A percentile compares a stretch with the other conserved stretches of the same genome.
Evolutionary conservation across 2,113 vertebrate species (phyloP).

Genomic region (Mixornis gularis): DNA sequence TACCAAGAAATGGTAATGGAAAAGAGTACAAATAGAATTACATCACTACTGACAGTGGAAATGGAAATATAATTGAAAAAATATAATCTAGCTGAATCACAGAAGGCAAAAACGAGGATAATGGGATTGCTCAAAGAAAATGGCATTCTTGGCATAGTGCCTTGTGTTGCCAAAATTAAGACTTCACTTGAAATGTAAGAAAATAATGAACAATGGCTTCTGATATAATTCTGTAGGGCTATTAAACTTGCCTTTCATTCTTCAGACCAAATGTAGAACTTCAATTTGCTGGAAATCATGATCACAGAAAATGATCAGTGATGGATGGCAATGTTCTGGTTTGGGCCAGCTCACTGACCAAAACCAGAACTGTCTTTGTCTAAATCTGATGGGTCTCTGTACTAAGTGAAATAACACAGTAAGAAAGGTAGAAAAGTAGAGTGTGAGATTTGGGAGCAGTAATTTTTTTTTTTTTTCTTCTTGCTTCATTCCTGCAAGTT

Average conservation of each 20-base stretch:
- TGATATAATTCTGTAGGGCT: background rate
- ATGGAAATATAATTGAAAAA: background rate
- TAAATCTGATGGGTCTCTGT: background rate
- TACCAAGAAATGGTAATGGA: background rate
- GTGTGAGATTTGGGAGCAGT: background rate
- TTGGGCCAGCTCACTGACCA: background rate
- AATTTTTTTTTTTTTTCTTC: background rate
- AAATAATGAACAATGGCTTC: background rate
- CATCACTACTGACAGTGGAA: background rate
- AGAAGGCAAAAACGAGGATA: background rate
- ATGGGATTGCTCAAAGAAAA: conserved; percentile 11
- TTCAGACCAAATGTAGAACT: background rate
- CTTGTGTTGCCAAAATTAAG: background rate
- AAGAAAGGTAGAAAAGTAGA: background rate
- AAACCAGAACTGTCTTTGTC: background rate
- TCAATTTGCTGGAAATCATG: background rate
- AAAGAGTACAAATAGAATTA: background rate
- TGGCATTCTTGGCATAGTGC: background rate
- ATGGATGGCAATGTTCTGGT: background rate
- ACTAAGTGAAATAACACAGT: background rate
- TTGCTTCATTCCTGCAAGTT: background rate
- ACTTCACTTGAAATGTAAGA: background rate
- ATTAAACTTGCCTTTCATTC: background rate
- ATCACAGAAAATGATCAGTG: background rate
- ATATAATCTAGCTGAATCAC: background rate